These are phyloP conservation scores for Bambusicola thoracicus DNA, from an alignment of 2,113 vertebrate species.

Conservation along the genomic window DNA sequence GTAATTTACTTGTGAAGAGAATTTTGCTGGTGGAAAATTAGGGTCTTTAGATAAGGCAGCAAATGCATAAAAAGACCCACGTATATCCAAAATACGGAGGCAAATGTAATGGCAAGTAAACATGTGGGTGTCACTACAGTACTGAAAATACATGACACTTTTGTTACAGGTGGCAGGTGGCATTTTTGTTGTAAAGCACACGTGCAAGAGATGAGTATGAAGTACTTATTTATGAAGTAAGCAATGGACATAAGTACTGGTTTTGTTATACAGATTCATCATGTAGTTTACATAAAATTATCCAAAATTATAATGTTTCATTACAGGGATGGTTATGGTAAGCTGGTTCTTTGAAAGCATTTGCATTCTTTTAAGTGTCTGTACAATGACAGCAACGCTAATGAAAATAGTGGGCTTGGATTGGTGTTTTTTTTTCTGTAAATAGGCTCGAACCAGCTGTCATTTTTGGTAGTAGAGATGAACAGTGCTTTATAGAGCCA, in stretches of 20 bases:
- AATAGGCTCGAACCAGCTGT: slow-evolving; percentile 37
- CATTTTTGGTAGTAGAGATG: slow-evolving; percentile 44
- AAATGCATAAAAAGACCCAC: not conserved
- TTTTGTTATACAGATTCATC: not conserved
- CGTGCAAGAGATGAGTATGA: not conserved
- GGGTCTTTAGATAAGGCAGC: not conserved
- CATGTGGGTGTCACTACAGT: not conserved
- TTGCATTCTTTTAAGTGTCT: slow-evolving; percentile 32
- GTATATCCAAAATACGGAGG: not conserved
- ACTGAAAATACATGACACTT: not conserved
- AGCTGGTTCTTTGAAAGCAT: slow-evolving; percentile 40
- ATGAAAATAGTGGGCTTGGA: slow-evolving; percentile 26
- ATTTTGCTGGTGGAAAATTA: slow-evolving; percentile 2
- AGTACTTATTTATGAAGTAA: slow-evolving; percentile 34
- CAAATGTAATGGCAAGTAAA: not conserved
- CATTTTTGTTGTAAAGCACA: slow-evolving; percentile 23
- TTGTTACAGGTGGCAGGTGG: slow-evolving; percentile 40
- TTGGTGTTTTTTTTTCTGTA: not conserved
- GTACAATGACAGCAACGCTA: slow-evolving; percentile 4
- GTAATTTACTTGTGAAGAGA: not conserved
- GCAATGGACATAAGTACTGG: not conserved
- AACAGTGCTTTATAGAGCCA: slow-evolving; percentile 43
- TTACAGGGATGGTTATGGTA: slow-evolving; percentile 25
- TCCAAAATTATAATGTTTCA: not conserved
- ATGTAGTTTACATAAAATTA: slow-evolving; percentile 52